Base-by-base conservation (phyloP, 2,888 invertebrate genomes). In the Anarsia innoxiella region DNA sequence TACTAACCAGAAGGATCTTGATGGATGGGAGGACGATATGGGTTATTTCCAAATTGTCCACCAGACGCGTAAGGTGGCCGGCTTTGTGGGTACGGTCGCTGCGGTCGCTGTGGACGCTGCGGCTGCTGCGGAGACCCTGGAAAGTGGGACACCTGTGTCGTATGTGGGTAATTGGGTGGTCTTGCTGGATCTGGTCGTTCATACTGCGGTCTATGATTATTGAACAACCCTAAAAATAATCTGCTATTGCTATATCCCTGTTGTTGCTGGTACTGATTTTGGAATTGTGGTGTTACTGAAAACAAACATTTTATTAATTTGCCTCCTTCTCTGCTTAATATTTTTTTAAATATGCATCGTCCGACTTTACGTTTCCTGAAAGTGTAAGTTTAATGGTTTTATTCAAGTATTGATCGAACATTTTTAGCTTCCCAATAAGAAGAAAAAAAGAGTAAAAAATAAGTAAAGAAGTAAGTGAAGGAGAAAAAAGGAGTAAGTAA, bases 1-100 rank as follows among this genome's bases (percentile, higher is more conserved):
- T 26, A 26, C 33, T 6, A 51, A 82, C 83, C 68, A 59, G 79
- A 68, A 23, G 80, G 79, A 50, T 66, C 42, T 27, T 66, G 59
- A 1, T 58, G 51, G 11, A 46, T 37, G 2, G 66, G 78, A 16
- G 77, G 77, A 23, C 66, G 57, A 41, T 78, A 80, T 1, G 52
- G 49, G 44, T 80, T 74, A 5, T 49, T 56, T 3, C 64, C 66
- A 38, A 80, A 79, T 25, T 61, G 53, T 13, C 79, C 82, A 2
- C 78, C 77, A 1, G 69, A 62, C 48, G 58, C 59, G 39, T 64
- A 72, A 0, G 74, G 72, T 3, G 74, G 69, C 31, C 65, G 56
- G 0, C 60, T 26, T 26, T 26, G 26, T n/a, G 6, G 6, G n/a
- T 10, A n/a, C 6, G 10, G n/a, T 9, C 12, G 28, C 28, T 10